phyloP scores from a whole-genome alignment of 1,140 invertebrate genomes.

The Sarcophaga bullata region DNA sequence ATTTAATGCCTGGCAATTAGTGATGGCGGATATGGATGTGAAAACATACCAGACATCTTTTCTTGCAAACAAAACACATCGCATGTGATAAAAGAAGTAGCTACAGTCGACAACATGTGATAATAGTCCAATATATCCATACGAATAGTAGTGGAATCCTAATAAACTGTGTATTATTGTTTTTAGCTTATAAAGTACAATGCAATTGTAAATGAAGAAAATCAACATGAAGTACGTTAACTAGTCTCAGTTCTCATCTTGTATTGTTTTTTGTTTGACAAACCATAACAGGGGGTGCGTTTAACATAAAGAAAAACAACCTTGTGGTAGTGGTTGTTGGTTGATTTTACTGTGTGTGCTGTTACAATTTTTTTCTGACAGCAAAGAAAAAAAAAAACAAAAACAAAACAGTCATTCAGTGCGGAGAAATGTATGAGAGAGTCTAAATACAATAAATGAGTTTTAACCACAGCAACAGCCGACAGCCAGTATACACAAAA shows the following conservation, averaged over 20 bases:
- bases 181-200: neutral
- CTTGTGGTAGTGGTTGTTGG: constrained; percentile 1
- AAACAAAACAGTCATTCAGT: neutral
- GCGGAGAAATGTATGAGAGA: neutral
- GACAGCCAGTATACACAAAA: constrained; percentile 18
- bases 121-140: too few relatives aligned
- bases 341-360: neutral
- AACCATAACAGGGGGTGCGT: neutral
- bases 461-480: neutral
- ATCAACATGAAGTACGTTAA: neutral
- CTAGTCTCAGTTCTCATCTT: too few relatives aligned
- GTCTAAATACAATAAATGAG: neutral
- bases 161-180: neutral
- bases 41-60: constrained; percentile 28
- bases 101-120: too few relatives aligned
- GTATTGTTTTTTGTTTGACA: neutral
- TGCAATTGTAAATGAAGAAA: neutral
- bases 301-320: neutral
- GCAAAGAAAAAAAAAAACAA: too few relatives aligned
- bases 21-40: constrained; percentile 40
- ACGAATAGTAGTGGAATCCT: neutral
- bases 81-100: too few relatives aligned
- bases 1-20: constrained; percentile 41
- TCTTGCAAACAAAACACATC: neutral
- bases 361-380: neutral